Percentiles rank a stretch among this genome's conserved stretches.
These are phyloP conservation scores for Yoshiicerus persimilis DNA, from an alignment of 1,140 invertebrate species.

Conservation along the genomic window DNA sequence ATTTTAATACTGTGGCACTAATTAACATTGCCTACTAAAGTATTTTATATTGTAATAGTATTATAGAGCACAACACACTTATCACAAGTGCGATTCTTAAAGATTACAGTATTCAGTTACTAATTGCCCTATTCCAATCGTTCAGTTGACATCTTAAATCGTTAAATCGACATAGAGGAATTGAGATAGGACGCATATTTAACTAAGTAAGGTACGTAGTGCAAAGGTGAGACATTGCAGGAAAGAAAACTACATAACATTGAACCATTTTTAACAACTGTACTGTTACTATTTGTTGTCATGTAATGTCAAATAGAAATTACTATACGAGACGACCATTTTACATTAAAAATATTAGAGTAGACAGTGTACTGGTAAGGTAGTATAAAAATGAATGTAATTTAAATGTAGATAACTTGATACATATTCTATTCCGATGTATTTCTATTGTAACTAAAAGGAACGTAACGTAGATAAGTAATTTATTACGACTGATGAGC, in stretches of 20 bases:
- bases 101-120: too few species aligned
- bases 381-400: neutral
- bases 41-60: neutral
- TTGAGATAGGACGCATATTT: too few species aligned
- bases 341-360: neutral
- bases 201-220: neutral
- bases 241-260: neutral
- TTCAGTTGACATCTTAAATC: too few species aligned
- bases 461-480: conserved; percentile 4
- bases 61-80: too few species aligned
- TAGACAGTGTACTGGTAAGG: neutral
- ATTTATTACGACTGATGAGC: conserved; percentile 22
- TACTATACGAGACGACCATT: neutral
- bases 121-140: too few species aligned
- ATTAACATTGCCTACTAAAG: neutral
- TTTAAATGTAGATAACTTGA: neutral
- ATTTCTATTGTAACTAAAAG: conserved; percentile 10
- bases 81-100: too few species aligned
- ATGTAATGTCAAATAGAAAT: neutral
- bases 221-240: neutral
- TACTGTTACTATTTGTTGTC: neutral
- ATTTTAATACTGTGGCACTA: neutral
- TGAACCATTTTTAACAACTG: neutral
- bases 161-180: too few species aligned
- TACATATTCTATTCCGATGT: neutral